Conservation (phyloP, 2,888 invertebrate genomes). For the Trichopoda pennipes region DNA sequence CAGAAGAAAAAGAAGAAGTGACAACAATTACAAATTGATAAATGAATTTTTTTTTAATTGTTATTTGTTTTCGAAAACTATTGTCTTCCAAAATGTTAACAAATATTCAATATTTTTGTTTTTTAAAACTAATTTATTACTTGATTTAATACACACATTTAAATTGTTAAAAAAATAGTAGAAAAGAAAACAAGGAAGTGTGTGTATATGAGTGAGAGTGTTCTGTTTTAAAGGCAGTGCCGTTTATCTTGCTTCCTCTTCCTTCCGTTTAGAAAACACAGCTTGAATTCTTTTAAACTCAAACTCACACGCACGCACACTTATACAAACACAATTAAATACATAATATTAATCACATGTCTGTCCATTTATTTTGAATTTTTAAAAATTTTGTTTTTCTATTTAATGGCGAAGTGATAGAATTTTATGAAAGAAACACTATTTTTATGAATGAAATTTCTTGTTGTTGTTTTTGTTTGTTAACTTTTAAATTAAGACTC, state of each 20-base stretch:
- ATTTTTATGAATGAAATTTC: slow-evolving; percentile 39
- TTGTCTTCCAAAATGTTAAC: slow-evolving; percentile 10
- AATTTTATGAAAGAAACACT: slow-evolving; percentile 53
- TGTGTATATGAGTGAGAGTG: too few relatives aligned
- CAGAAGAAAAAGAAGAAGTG: background rate
- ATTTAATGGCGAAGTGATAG: slow-evolving; percentile 12
- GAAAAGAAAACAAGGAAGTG: background rate
- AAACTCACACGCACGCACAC: slow-evolving; percentile 1
- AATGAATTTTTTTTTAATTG: slow-evolving; percentile 29
- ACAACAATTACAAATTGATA: slow-evolving; percentile 37
- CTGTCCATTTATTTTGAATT: slow-evolving; percentile 58
- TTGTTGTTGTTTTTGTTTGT: slow-evolving; percentile 41
- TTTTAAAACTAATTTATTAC: slow-evolving; percentile 34
- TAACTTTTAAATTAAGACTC: slow-evolving; percentile 34
- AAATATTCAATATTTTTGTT: slow-evolving; percentile 20
- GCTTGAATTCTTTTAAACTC: slow-evolving; percentile 32
- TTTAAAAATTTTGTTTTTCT: slow-evolving; percentile 12
- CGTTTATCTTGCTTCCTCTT: slow-evolving; percentile 51
- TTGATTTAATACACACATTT: slow-evolving; percentile 5
- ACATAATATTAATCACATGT: slow-evolving; percentile 38
- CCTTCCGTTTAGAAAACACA: slow-evolving; percentile 58
- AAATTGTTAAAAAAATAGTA: background rate
- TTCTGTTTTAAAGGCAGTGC: slow-evolving; percentile 6
- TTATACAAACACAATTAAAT: background rate
- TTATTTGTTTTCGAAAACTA: slow-evolving; percentile 13